Base-by-base conservation (phyloP, 2,888 invertebrate species). In the Cheilosia grossa region DNA sequence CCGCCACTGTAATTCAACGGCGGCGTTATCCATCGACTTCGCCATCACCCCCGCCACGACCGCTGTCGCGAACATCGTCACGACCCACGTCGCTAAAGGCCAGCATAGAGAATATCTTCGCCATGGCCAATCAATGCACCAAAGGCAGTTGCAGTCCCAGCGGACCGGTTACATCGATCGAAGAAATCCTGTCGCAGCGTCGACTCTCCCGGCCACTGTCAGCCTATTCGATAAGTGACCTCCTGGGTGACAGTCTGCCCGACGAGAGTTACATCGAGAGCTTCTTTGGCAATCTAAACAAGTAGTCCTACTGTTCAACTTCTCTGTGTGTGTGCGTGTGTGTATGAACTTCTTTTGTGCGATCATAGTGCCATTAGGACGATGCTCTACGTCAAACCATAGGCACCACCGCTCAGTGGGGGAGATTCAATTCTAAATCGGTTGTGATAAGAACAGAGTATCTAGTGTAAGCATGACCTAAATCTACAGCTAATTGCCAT, bases 211-310 rank as follows among this genome's bases (percentile, higher is more conserved):
- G 91, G 0, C 90, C 91, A 0, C 80, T 92, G 15, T 92, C 92
- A 19, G 91, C 91, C 15, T 92, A 92, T 87, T 92, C 92, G 82
- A 92, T 92, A 86, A 91, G 91, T 58, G 92, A 92, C 88, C 89
- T 92, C 81, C 88, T 92, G 42, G 90, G 89, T 78, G 91, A 91
- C 77, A 77, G 56, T 30, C 0, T 86, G 64, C 86, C 82, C 27
- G 86, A 86, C 21, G 86, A 86, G 54, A 78, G 56, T 37, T 82
- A 82, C 82, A 86, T 86, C 13, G 86, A 86, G 42, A 82, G 64
- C 61, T 67, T 86, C 73, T 82, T 86, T 17, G 63, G 44, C 24
- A 86, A 86, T 21, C 61, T 86, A 2, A 86, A 77, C 47, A 81
- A 85, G 56, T 83, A 66, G 54, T 47, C 17, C 17, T 17, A 42